Conservation (phyloP, 2,113 vertebrate genomes). For the Hemiscyllium ocellatum region DNA sequence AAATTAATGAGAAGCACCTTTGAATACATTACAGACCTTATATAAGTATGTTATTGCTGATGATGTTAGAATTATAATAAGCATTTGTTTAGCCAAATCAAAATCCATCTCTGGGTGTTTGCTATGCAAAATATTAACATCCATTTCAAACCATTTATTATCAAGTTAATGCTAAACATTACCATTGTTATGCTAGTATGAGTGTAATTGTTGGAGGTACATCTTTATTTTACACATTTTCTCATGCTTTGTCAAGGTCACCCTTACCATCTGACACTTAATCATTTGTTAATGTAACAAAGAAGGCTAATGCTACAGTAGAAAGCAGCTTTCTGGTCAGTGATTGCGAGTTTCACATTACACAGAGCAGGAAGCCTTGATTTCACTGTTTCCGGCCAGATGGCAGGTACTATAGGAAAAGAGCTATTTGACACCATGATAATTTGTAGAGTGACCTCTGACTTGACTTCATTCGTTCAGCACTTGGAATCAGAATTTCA, state of each 20-base stretch:
- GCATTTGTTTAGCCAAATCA: background rate
- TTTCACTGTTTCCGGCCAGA: background rate
- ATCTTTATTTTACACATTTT: background rate
- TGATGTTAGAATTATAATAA: background rate
- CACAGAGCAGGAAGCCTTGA: background rate
- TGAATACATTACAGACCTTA: background rate
- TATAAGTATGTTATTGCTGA: background rate
- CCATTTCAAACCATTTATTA: background rate
- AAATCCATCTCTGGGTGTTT: background rate
- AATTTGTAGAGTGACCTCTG: background rate
- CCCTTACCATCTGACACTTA: background rate
- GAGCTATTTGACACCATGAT: background rate
- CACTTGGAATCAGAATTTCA: background rate
- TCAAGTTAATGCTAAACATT: background rate
- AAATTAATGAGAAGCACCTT: background rate
- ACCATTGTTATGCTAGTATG: background rate
- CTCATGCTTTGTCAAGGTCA: background rate
- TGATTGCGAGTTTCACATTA: background rate
- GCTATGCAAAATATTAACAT: background rate
- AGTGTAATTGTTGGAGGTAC: background rate
- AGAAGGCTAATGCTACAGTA: background rate
- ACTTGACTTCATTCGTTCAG: background rate
- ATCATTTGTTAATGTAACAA: background rate
- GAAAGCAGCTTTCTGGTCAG: background rate
- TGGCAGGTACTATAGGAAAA: background rate